phyloP scores from a whole-genome alignment of 2,888 invertebrate genomes.

The Drosophila meridionalis region DNA sequence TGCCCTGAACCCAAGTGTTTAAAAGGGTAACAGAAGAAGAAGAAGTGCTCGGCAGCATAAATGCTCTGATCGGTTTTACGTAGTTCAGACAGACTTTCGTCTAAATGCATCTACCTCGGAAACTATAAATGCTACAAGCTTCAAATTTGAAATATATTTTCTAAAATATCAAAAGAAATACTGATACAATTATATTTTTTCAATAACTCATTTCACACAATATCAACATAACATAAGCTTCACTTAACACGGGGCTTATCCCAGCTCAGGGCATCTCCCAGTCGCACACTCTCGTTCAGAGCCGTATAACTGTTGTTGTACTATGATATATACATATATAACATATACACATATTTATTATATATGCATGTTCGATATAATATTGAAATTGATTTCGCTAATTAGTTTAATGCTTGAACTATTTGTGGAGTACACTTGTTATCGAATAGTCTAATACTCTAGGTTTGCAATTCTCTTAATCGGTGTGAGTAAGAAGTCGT shows the following conservation, averaged over 20 bases:
- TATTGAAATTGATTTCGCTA: slow-evolving; percentile 23
- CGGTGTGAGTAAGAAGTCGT: slow-evolving; percentile 13
- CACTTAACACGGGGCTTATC: background rate
- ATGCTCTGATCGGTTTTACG: background rate
- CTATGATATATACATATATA: slow-evolving; percentile 18
- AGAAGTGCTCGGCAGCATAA: background rate
- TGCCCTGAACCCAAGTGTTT: background rate
- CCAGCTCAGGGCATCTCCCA: background rate
- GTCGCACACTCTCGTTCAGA: background rate
- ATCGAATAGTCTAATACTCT: slow-evolving; percentile 32
- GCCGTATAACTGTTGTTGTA: slow-evolving; percentile 22
- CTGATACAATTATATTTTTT: background rate
- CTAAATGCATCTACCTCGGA: background rate
- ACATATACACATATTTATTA: background rate
- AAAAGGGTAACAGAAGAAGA: background rate
- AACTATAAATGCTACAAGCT: background rate
- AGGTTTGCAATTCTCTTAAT: slow-evolving; percentile 15
- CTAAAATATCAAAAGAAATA: no score
- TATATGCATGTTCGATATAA: background rate
- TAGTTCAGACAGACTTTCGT: background rate
- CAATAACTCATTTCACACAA: background rate
- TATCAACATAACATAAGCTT: background rate
- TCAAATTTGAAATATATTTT: background rate
- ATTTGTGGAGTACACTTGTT: slow-evolving; percentile 27
- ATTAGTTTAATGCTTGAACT: slow-evolving; percentile 26